A percentile compares a stretch with the other conserved stretches of the same genome.
phyloP scores from a whole-genome alignment of 2,888 invertebrate genomes.

The Strigamia transsilvanica region DNA sequence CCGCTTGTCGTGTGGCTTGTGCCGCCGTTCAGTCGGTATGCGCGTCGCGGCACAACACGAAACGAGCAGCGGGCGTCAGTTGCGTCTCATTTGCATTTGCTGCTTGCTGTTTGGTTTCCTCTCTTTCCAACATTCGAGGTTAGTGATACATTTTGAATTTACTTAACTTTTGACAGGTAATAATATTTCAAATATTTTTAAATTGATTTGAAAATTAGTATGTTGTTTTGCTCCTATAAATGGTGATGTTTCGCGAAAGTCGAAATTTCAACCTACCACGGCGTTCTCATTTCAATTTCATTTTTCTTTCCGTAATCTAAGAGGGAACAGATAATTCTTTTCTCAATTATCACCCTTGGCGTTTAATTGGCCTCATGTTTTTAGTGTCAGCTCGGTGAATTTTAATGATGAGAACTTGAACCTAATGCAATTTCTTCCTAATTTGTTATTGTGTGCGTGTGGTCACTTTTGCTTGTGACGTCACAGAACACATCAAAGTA shows the following conservation, averaged over 20 bases:
- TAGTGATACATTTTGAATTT: conserved; percentile 41
- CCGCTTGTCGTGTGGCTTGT: conserved; percentile 47
- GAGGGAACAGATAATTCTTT: not conserved
- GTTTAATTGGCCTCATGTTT: conserved; percentile 45
- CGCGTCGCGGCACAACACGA: conserved; percentile 13
- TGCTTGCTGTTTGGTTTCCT: not conserved
- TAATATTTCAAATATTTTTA: conserved; percentile 37
- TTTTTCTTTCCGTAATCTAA: not conserved
- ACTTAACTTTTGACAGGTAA: conserved; percentile 17
- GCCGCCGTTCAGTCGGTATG: conserved; percentile 31
- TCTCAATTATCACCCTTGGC: conserved; percentile 11
- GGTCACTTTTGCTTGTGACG: conserved; percentile 4
- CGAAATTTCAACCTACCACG: conserved; percentile 10
- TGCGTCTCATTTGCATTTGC: conserved; percentile 44
- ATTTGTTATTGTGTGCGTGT: not conserved
- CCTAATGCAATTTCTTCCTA: not conserved
- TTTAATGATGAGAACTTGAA: conserved; percentile 26
- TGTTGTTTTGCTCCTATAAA: not conserved
- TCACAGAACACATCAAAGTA: conserved; percentile 8
- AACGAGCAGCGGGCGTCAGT: conserved; percentile 44
- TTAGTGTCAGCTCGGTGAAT: not conserved
- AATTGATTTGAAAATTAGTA: not conserved
- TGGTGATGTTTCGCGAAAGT: not conserved
- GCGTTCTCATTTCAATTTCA: not conserved
- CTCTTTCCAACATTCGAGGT: conserved; percentile 14